Conservation (phyloP, 2,888 invertebrate genomes). For the Caenorhabditis sulstoni region DNA sequence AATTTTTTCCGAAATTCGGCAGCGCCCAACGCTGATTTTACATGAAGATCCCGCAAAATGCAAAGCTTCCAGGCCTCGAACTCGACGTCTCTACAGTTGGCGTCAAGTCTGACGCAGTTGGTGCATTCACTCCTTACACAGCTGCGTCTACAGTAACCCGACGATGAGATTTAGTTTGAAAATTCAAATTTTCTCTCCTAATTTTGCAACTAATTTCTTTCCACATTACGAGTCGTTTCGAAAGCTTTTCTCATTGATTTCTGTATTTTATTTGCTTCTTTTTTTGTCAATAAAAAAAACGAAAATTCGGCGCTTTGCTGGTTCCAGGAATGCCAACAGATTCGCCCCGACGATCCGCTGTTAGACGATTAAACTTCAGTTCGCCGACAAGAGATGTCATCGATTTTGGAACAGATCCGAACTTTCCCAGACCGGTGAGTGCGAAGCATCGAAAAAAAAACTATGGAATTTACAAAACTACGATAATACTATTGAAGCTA, state of each 20-base stretch:
- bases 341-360: too few species aligned
- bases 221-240: slow-evolving; percentile 33
- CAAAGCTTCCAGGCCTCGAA: slow-evolving; percentile 49
- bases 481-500: too few species aligned
- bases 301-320: neutral
- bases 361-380: too few species aligned
- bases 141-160: slow-evolving; percentile 43
- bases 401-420: slow-evolving; percentile 15
- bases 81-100: slow-evolving; percentile 49
- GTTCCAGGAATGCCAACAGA: neutral
- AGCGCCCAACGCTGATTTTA: too few species aligned
- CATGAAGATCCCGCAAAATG: neutral
- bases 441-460: too few species aligned
- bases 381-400: too few species aligned
- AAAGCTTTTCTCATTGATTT: slow-evolving; percentile 28
- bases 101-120: slow-evolving; percentile 43
- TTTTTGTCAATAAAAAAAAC: neutral
- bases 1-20: too few species aligned
- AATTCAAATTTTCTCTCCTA: too few species aligned
- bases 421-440: slow-evolving; percentile 26
- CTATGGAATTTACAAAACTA: too few species aligned
- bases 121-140: slow-evolving; percentile 56
- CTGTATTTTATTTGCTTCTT: slow-evolving; percentile 8
- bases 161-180: neutral
- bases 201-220: neutral